phyloP scores from a whole-genome alignment of 2,888 invertebrate species.

The Emmelina monodactyla region DNA sequence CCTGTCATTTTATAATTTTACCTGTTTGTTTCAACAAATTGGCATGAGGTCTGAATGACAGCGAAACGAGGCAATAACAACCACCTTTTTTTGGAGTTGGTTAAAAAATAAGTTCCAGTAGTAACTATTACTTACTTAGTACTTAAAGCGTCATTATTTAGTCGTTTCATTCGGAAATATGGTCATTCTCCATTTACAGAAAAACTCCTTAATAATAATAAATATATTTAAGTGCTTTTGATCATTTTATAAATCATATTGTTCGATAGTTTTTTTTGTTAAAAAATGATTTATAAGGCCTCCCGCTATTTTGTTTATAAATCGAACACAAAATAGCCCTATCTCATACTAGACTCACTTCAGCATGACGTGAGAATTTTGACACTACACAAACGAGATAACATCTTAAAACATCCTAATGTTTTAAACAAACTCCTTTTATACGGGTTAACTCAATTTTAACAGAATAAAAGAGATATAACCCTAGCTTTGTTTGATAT shows the following conservation, averaged over 20 bases:
- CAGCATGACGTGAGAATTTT: slow-evolving; percentile 64
- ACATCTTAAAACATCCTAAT: slow-evolving; percentile 60
- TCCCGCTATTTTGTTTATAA: slow-evolving; percentile 63
- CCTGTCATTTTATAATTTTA: neutral
- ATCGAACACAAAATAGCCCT: slow-evolving; percentile 45
- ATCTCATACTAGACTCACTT: slow-evolving; percentile 48
- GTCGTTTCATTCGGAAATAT: too few species aligned
- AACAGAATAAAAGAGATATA: slow-evolving; percentile 51
- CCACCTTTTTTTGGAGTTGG: neutral
- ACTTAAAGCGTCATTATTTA: too few species aligned
- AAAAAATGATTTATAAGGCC: slow-evolving; percentile 53
- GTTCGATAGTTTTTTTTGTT: slow-evolving; percentile 14
- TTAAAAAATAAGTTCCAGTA: too few species aligned
- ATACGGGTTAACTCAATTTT: slow-evolving; percentile 61
- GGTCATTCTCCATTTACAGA: too few species aligned
- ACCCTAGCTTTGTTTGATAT: slow-evolving; percentile 36
- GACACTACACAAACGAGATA: slow-evolving; percentile 60
- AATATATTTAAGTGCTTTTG: too few species aligned
- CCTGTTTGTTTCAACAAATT: too few species aligned
- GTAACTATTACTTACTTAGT: too few species aligned
- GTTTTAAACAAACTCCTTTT: slow-evolving; percentile 65
- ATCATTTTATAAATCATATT: neutral
- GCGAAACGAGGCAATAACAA: too few species aligned
- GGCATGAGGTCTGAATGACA: too few species aligned
- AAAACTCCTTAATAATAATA: too few species aligned